phyloP scores from a whole-genome alignment of 2,113 vertebrate genomes.

The Rhodinocichla rosea region DNA sequence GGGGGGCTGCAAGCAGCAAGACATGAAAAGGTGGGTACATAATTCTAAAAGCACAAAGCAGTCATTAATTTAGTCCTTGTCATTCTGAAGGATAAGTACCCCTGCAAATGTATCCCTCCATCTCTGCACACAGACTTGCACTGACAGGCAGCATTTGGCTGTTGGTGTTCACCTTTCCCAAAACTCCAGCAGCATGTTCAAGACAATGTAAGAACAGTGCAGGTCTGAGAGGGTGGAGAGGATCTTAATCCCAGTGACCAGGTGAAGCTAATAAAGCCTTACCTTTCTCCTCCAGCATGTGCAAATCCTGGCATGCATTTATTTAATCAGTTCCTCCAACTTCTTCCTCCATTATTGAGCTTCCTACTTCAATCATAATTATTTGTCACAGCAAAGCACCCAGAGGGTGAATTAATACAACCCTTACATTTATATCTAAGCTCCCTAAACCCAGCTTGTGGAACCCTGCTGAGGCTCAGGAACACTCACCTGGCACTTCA shows the following conservation, averaged over 20 bases:
- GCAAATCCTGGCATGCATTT: background rate
- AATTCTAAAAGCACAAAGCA: background rate
- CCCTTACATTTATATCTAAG: fast-evolving
- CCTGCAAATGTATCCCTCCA: too few relatives aligned
- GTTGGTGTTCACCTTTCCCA: background rate
- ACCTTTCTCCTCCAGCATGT: fast-evolving
- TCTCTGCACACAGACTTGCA: too few relatives aligned
- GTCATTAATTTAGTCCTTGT: background rate
- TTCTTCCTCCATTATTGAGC: background rate
- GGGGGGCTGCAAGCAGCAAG: background rate
- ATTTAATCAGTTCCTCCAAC: background rate
- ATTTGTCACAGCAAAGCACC: background rate
- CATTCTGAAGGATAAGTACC: background rate
- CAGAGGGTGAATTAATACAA: background rate
- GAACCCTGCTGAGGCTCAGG: background rate
- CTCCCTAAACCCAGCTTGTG: background rate
- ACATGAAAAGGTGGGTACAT: background rate
- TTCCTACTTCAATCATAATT: background rate
- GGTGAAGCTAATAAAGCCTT: background rate
- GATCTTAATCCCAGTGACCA: background rate
- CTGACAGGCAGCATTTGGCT: background rate
- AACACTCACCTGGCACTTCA: background rate
- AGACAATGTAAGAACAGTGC: fast-evolving
- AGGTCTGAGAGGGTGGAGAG: background rate
- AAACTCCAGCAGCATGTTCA: background rate